Evolutionary conservation across 1,140 invertebrate species (phyloP), one percentile per base, ranked within the genome.

Genomic region (Drosophila baimaii): DNA sequence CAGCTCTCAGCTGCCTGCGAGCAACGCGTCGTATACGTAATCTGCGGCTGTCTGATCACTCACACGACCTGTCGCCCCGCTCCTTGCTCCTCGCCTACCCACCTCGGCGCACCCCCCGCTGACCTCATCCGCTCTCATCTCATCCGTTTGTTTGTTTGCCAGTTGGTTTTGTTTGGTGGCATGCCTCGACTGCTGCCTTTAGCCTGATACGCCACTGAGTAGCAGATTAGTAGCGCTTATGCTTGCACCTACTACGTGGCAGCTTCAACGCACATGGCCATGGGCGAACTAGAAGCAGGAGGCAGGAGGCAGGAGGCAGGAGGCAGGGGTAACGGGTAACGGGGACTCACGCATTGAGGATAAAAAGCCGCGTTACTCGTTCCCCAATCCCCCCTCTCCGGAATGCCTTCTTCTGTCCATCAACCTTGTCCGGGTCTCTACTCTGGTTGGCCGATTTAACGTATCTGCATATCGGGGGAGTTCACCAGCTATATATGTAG

Each of bases 181-280:
- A 88, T 82, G 82, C 83, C 80, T 81, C 79, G 52, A 25, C 64
- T 69, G 51, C 68, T 71, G 75, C 74, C 65, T 69, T 88, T 83
- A 88, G 83, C 82, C 81, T 88, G 83, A 86, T 86, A 86, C 80
- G 83, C 83, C 83, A 86, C 83, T 86, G 83, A 86, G 83, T 88
- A 86, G 83, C 83, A 86, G 83, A 86, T 88, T 86, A 86, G 79
- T 88, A 86, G 83, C 83, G 83, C 83, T 86, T 86, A 88, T 88
- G 83, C 83, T 88, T 86, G 83, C 83, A 86, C 83, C 83, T 88
- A 86, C 83, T 86, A 86, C 83, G 83, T 86, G 83, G 73, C 73
- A 75, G 70, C 58, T 52, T 27, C 51, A 43, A 46, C 56, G 55
- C 69, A 41, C 33, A 74, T 31, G 58, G 41, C 37, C 35, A 35